Evolutionary conservation across 2,797 vertebrate species (phyloP), one percentile per base, ranked within the genome.

Genomic region (Cynopterus sphinx): DNA sequence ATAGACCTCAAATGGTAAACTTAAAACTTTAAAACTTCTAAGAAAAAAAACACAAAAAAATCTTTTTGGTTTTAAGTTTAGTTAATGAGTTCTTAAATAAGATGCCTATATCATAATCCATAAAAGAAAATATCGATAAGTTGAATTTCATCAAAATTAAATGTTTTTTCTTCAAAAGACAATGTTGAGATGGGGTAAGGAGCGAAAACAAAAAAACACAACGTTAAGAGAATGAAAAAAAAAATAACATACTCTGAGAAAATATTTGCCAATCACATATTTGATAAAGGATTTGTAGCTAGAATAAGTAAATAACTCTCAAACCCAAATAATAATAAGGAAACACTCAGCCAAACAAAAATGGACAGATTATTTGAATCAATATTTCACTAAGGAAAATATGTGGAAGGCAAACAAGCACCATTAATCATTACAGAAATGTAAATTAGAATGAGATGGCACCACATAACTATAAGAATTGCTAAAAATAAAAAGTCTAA

Each of bases 401-500:
- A 55, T 11, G 57, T 10, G 84, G 71, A 83, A 13, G 46, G 15
- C 4, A 26, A 78, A 78, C 63, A 65, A 78, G 10, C 7, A 22
- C 73, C 46, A 81, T 79, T 71, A 71, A 10, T 51, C 21, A 36
- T 36, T 36, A 87, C 19, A 70, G 28, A 87, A 87, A 87, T 70
- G 57, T 5, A 88, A 91, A 87, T 65, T 88, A 43, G 78, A 90
- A 5, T 43, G 71, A 24, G 4, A n/a, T 22, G 86, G 5, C 19
- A 53, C 43, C 39, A 26, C 28, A 13, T 5, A 81, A 11, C 6
- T 61, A 12, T 21, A 26, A 77, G 31, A 91, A 84, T 12, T 67
- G 17, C 33, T 88, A 36, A 84, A 96, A 88, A 43, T 79, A 73
- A 85, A 83, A 94, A 26, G 46, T 16, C 26, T 65, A 84, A 78